Conservation (phyloP, 2,113 vertebrate species). For the Hyla sarda region DNA sequence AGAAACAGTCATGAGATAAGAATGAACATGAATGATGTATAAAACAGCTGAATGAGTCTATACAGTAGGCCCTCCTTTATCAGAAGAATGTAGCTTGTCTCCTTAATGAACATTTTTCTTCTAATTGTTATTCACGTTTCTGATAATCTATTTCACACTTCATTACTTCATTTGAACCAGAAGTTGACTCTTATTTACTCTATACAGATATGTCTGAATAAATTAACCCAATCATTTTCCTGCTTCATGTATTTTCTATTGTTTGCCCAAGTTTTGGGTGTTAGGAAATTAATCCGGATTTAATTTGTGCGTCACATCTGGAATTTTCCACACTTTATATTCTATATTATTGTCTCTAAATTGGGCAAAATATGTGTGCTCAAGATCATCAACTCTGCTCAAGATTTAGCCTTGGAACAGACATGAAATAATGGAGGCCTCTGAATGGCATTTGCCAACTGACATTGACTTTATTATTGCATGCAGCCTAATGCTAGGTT, state of each 20-base stretch:
- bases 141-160: conserved; percentile 52
- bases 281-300: not conserved
- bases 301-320: not conserved
- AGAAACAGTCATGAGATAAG: not conserved
- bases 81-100: not conserved
- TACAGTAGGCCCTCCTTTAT: not conserved
- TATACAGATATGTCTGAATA: conserved; percentile 35
- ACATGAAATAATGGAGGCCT: not conserved
- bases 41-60: conserved; percentile 1
- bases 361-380: not conserved
- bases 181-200: conserved; percentile 44
- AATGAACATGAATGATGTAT: conserved; percentile 5
- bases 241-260: not conserved
- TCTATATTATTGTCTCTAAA: not conserved
- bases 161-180: conserved; percentile 51
- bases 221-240: conserved; percentile 17
- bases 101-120: conserved; percentile 31
- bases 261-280: not conserved
- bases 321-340: not conserved
- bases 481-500: not conserved
- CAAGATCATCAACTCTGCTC: not conserved
- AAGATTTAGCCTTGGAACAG: not conserved
- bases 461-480: not conserved
- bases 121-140: conserved; percentile 50
- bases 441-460: not conserved